Evolutionary conservation across 2,888 invertebrate genomes (phyloP), one percentile per base, ranked within the genome.

Genomic region (Apamea sordens): DNA sequence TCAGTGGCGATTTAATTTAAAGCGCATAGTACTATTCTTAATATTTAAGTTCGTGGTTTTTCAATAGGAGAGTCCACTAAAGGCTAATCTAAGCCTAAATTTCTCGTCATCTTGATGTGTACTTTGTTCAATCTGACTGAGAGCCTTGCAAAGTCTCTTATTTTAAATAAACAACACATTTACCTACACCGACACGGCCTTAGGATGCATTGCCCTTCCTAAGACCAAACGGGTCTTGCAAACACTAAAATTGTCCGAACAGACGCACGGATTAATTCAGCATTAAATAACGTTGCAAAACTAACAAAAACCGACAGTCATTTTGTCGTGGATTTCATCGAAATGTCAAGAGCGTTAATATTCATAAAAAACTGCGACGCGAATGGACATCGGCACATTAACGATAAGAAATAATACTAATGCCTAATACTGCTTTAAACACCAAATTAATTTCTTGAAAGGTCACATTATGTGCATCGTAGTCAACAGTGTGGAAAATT

Each of bases 401-500:
- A 81, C 70, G 70, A 88, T 24, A 64, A 64, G 64, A 64, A 64
- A 24, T 64, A 36, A 64, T 87, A 86, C 86, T 84, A 85, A 86
- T 87, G 84, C 87, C 79, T 81, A 86, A 83, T 77, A 79, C 84
- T 85, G 82, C 83, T 88, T 85, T 87, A 86, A 89, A 87, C 86
- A 79, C 63, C 83, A 88, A 85, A 88, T 89, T 92, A 91, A 90
- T 91, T 88, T 85, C 80, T 73, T 65, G 24, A 92, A 92, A 92
- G 91, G 92, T 91, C 90, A 92, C 76, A 80, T 41, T 76, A 72
- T 73, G 65, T 72, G 78, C 59, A 61, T 84, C 72, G 53, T 75
- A 87, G 76, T 75, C 76, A 75, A 59, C 73, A 71, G 73, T 76
- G 80, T 89, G 89, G 89, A 91, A 91, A 89, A 86, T 88, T 90